phyloP scores from a whole-genome alignment of 2,888 invertebrate genomes.

The Euphydryas editha region DNA sequence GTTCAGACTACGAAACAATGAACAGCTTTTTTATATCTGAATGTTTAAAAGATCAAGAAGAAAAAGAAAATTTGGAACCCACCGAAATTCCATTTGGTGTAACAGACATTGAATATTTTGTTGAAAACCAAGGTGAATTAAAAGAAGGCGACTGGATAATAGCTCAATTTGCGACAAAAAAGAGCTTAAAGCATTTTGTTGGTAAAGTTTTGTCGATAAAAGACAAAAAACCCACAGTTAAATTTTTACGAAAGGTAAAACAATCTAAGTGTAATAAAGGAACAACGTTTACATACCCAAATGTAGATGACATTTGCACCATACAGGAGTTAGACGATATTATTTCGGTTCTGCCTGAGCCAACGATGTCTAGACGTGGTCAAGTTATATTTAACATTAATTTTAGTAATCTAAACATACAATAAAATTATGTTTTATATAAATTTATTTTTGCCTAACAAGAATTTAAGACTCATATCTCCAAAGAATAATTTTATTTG shows the following conservation, averaged over 20 bases:
- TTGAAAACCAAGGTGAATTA: constrained; percentile 21
- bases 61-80: constrained; percentile 34
- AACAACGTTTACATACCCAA: constrained; percentile 35
- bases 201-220: constrained; percentile 14
- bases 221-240: constrained; percentile 35
- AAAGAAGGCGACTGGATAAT: constrained; percentile 35
- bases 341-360: constrained; percentile 34
- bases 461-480: background rate
- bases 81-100: too few species aligned
- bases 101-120: constrained; percentile 36
- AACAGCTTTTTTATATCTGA: constrained; percentile 20
- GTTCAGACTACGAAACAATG: constrained; percentile 30
- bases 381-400: constrained; percentile 35
- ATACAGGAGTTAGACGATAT: constrained; percentile 35
- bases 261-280: constrained; percentile 33
- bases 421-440: constrained; percentile 21
- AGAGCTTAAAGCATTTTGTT: constrained; percentile 36
- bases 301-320: constrained; percentile 38
- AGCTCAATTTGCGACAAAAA: constrained; percentile 41
- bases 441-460: constrained; percentile 6
- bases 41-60: constrained; percentile 27
- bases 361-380: constrained; percentile 32
- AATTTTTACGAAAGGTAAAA: constrained; percentile 36
- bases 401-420: constrained; percentile 35
- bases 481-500: constrained; percentile 1